A percentile compares a stretch with the other conserved stretches of the same genome.
These are phyloP conservation scores for Hypsopygia costalis DNA, from an alignment of 2,888 invertebrate species.

Conservation along the genomic window DNA sequence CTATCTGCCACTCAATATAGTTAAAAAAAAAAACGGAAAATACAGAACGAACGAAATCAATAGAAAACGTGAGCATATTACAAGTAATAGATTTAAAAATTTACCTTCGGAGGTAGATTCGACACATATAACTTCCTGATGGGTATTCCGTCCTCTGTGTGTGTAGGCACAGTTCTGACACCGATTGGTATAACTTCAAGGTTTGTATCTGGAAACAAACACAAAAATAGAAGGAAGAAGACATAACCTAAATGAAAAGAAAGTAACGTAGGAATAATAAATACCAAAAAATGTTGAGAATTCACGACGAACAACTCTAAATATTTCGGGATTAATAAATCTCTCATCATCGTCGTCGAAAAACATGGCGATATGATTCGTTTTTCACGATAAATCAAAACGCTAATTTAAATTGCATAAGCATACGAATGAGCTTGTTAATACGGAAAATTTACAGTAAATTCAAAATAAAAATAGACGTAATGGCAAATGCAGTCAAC, in stretches of 20 bases:
- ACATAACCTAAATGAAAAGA: background rate
- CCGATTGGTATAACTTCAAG: constrained; percentile 42
- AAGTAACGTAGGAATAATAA: background rate
- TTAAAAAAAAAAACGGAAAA: no score
- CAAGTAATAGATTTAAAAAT: no score
- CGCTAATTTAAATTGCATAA: constrained; percentile 1
- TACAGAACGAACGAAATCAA: no score
- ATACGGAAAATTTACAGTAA: constrained; percentile 59
- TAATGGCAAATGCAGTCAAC: constrained; percentile 60
- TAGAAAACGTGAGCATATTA: no score
- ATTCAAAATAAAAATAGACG: constrained; percentile 53
- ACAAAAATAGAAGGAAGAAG: background rate
- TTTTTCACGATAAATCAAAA: background rate
- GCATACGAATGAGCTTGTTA: constrained; percentile 37
- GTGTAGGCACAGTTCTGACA: constrained; percentile 59
- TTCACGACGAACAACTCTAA: constrained; percentile 57
- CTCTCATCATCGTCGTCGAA: constrained; percentile 53
- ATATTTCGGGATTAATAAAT: constrained; percentile 54
- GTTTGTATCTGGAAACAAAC: constrained; percentile 45
- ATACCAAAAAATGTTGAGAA: constrained; percentile 43
- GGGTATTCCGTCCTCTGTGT: constrained; percentile 80
- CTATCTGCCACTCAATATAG: no score
- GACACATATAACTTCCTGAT: constrained; percentile 80
- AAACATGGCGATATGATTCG: constrained; percentile 46
- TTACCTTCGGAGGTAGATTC: constrained; percentile 79